Evolutionary conservation across 2,113 vertebrate species (phyloP).

Genomic region (Ivindomyrus marchei): DNA sequence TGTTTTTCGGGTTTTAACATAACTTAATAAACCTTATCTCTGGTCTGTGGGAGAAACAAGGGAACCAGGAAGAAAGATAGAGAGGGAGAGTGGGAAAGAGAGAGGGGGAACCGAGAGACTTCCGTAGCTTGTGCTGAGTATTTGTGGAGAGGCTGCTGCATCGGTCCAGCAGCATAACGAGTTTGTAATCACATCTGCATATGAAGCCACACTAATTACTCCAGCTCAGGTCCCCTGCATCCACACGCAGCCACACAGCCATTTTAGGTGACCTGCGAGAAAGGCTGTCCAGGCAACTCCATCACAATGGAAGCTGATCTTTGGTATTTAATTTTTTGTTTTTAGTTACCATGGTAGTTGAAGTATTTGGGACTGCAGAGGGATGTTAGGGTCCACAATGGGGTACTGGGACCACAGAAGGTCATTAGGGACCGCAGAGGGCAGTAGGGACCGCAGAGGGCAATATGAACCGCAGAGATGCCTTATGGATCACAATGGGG

Average conservation of each 20-base stretch:
- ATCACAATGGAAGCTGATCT: constrained; percentile 65
- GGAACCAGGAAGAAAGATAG: constrained; percentile 44
- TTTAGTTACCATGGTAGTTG: constrained; percentile 42
- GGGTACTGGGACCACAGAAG: background rate
- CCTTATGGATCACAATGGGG: background rate
- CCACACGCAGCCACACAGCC: constrained; percentile 84
- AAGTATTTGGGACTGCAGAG: background rate
- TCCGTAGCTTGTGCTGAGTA: constrained; percentile 96
- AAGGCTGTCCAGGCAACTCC: constrained; percentile 96
- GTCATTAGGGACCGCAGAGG: background rate
- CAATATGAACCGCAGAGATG: background rate
- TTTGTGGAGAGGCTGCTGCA: constrained; percentile 99
- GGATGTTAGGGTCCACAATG: background rate
- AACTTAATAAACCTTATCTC: constrained; percentile 81
- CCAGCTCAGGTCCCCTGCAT: constrained; percentile 94
- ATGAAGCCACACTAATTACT: constrained; percentile 99
- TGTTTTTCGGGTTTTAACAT: constrained; percentile 69
- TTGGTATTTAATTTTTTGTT: background rate
- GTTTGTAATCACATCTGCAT: constrained; percentile 99
- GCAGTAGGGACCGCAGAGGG: background rate
- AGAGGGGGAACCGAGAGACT: constrained; percentile 63
- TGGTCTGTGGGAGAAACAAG: constrained; percentile 37
- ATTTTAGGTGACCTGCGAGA: constrained; percentile 92
- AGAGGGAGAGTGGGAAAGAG: constrained; percentile 59
- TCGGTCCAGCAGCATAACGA: constrained; percentile 99